phyloP scores from a whole-genome alignment of 2,888 invertebrate species.

The Quadriops clusia region DNA sequence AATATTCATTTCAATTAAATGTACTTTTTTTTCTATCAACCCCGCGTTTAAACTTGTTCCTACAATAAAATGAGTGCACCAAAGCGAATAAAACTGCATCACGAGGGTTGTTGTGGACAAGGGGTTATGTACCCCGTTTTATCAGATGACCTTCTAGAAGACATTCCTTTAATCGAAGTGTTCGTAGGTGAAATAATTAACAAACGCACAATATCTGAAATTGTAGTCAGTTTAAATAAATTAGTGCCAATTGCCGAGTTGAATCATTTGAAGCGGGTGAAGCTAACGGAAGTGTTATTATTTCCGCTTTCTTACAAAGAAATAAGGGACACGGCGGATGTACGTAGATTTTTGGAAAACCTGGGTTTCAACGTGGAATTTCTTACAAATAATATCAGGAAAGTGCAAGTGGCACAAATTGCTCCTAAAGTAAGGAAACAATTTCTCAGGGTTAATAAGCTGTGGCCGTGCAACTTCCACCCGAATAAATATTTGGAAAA shows the following conservation, averaged over 20 bases:
- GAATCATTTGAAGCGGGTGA: conserved; percentile 63
- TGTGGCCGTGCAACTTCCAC: conserved; percentile 82
- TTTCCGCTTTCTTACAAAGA: conserved; percentile 29
- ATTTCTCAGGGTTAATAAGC: conserved; percentile 43
- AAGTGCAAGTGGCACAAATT: conserved; percentile 45
- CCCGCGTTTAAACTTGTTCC: too few relatives aligned
- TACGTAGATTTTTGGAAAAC: conserved; percentile 30
- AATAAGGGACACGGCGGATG: conserved; percentile 20
- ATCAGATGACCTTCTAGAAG: conserved; percentile 40
- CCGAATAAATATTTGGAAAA: conserved; percentile 63
- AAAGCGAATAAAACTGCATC: conserved; percentile 15
- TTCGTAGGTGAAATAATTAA: conserved; percentile 50
- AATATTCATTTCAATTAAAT: too few relatives aligned
- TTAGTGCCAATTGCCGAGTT: conserved; percentile 48
- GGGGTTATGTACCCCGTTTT: conserved; percentile 37
- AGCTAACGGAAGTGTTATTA: conserved; percentile 47
- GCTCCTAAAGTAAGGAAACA: conserved; percentile 57
- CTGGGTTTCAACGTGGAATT: conserved; percentile 40
- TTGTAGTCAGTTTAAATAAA: conserved; percentile 47
- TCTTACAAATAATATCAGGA: conserved; percentile 41
- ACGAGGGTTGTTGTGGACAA: not conserved
- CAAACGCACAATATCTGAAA: conserved; percentile 48
- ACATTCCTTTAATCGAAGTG: conserved; percentile 43
- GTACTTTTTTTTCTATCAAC: too few relatives aligned
- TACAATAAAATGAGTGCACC: conserved; percentile 11